Evolutionary conservation across 2,797 vertebrate genomes (phyloP).

Genomic region (Capromys pilorides): DNA sequence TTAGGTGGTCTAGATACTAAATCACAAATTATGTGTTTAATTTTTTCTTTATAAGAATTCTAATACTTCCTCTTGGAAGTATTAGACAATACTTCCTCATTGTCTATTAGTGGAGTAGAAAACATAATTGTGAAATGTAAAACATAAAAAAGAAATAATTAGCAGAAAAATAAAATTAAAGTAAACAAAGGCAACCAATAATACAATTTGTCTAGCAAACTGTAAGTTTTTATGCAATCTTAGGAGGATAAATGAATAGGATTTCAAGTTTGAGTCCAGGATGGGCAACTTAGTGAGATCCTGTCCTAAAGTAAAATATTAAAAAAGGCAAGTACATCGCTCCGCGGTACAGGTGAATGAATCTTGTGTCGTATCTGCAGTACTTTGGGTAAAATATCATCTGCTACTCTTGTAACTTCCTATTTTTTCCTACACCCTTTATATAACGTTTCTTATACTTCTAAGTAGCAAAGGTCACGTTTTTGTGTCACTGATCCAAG

Average conservation of each 20-base stretch:
- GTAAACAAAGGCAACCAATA: neutral
- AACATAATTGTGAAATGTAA: neutral
- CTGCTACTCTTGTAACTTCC: too few relatives aligned
- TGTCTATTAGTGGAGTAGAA: neutral
- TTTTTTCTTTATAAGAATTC: neutral
- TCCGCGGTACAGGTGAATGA: too few relatives aligned
- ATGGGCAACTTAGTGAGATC: too few relatives aligned
- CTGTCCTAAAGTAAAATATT: too few relatives aligned
- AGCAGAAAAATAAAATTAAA: neutral
- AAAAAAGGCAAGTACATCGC: too few relatives aligned
- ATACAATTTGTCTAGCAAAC: neutral
- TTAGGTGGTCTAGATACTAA: neutral
- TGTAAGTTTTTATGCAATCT: neutral
- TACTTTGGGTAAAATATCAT: too few relatives aligned
- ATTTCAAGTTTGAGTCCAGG: too few relatives aligned
- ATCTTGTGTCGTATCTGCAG: too few relatives aligned
- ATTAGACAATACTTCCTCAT: neutral
- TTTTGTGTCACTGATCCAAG: too few relatives aligned
- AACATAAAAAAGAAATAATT: too few relatives aligned
- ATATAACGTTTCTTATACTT: neutral
- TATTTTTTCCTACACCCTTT: too few relatives aligned
- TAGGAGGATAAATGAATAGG: too few relatives aligned
- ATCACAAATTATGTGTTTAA: constrained; percentile 17
- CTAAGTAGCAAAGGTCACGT: neutral
- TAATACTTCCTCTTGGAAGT: neutral